Percentiles rank a stretch among this genome's conserved stretches.
These are phyloP conservation scores for Danio jaintianensis DNA, from an alignment of 2,797 vertebrate species.

Conservation along the genomic window DNA sequence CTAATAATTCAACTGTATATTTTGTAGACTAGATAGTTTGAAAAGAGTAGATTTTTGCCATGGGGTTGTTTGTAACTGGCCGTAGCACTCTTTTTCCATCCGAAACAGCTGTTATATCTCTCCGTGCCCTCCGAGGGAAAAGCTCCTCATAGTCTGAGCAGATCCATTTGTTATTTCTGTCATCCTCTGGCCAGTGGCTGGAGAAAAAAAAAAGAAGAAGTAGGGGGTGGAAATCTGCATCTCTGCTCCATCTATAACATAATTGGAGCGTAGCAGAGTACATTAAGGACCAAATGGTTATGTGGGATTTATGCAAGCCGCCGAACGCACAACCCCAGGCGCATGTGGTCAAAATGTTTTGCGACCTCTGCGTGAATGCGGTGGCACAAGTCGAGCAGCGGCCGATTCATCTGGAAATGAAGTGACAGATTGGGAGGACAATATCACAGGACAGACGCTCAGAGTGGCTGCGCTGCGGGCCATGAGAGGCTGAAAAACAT, in stretches of 20 bases:
- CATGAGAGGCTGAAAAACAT: slow-evolving; percentile 37
- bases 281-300: slow-evolving; percentile 38
- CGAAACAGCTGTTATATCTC: slow-evolving; percentile 52
- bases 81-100: slow-evolving; percentile 20
- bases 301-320: slow-evolving; percentile 49
- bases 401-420: slow-evolving; percentile 54
- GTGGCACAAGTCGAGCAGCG: slow-evolving; percentile 35
- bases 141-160: slow-evolving; percentile 20
- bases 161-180: slow-evolving; percentile 48
- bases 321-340: slow-evolving; percentile 38
- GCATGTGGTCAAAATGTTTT: slow-evolving; percentile 41
- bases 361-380: slow-evolving; percentile 49
- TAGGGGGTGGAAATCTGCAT: slow-evolving; percentile 53
- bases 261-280: slow-evolving; percentile 49
- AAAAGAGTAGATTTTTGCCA: slow-evolving; percentile 32
- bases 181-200: slow-evolving; percentile 41
- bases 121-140: slow-evolving; percentile 16
- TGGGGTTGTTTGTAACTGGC: slow-evolving; percentile 35
- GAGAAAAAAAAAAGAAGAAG: neutral
- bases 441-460: slow-evolving; percentile 58
- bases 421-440: slow-evolving; percentile 53
- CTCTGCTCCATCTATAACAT: slow-evolving; percentile 45
- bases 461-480: slow-evolving; percentile 33
- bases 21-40: too few relatives aligned
- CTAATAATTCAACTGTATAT: too few relatives aligned